Evolutionary conservation across 1,140 invertebrate genomes (phyloP).

Genomic region (Drosophila nigrodunni): DNA sequence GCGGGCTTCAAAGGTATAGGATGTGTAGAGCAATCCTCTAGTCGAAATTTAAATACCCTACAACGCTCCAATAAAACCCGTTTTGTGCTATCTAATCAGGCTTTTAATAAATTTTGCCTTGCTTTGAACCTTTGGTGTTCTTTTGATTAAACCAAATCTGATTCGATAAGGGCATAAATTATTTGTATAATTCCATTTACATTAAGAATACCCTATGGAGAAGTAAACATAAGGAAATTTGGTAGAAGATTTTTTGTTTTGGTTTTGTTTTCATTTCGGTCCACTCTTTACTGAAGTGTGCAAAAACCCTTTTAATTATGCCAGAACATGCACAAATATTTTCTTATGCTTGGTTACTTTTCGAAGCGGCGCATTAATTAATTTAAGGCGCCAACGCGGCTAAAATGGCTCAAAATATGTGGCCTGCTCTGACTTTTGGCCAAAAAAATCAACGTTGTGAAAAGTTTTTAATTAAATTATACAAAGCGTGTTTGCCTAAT

Average conservation of each 20-base stretch:
- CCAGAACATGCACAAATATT: slow-evolving; percentile 79
- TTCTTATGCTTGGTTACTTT: slow-evolving; percentile 69
- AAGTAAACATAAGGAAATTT: not conserved
- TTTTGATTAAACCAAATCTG: too few species aligned
- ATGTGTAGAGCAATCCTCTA: not conserved
- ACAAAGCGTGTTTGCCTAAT: slow-evolving; percentile 64
- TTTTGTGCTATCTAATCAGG: too few species aligned
- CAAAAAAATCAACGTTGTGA: slow-evolving; percentile 63
- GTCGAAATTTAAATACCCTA: slow-evolving; percentile 20
- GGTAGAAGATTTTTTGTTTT: slow-evolving; percentile 1
- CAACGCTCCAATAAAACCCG: not conserved
- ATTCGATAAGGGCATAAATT: too few species aligned
- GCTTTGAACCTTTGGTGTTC: too few species aligned
- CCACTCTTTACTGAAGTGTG: slow-evolving; percentile 11
- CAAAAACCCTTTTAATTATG: slow-evolving; percentile 75
- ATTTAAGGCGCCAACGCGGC: slow-evolving; percentile 58
- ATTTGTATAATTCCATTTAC: not conserved
- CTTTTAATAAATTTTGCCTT: too few species aligned
- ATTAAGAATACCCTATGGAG: not conserved
- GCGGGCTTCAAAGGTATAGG: slow-evolving; percentile 26
- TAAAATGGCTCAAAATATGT: slow-evolving; percentile 55
- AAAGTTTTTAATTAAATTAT: slow-evolving; percentile 81
- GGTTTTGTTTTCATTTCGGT: not conserved
- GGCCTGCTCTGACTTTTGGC: slow-evolving; percentile 62
- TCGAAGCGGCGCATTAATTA: slow-evolving; percentile 68